Evolutionary conservation across 23 tunicate species (phyloP).

Genomic region (Clavelina lepadiformis): DNA sequence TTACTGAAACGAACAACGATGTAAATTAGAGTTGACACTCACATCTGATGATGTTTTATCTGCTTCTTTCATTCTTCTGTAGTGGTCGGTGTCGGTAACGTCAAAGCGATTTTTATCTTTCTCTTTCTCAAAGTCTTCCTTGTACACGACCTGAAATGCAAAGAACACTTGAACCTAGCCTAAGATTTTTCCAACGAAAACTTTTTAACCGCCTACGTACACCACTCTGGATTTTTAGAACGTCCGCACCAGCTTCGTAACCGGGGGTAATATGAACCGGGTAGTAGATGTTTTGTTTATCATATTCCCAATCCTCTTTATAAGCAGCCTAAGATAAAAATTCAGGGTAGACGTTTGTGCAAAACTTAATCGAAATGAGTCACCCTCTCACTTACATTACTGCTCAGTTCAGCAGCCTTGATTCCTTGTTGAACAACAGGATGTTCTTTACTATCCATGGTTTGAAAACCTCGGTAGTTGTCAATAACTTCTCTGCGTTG

Average conservation of each 20-base stretch:
- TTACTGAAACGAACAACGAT: too few species aligned
- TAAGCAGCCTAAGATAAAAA: conserved; percentile 44
- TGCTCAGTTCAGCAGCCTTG: conserved; percentile 88
- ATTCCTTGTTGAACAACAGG: conserved; percentile 96
- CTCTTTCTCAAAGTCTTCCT: conserved; percentile 41
- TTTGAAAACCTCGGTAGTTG: conserved; percentile 85
- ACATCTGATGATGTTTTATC: conserved; percentile 54
- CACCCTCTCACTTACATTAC: too few species aligned
- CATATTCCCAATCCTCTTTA: conserved; percentile 91
- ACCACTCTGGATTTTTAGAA: conserved; percentile 73
- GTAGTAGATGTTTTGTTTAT: conserved; percentile 70
- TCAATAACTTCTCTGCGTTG: conserved; percentile 56
- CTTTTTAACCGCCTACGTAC: too few species aligned
- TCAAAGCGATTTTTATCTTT: conserved; percentile 42
- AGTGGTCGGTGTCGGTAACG: conserved; percentile 64
- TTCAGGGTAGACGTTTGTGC: too few species aligned
- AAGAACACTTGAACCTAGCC: too few species aligned
- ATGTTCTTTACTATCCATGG: conserved; percentile 93
- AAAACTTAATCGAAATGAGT: too few species aligned
- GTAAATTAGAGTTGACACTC: too few species aligned
- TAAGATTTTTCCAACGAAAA: too few species aligned
- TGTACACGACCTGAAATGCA: conserved; percentile 56
- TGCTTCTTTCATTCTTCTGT: conserved; percentile 46
- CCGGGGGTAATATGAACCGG: conserved; percentile 97
- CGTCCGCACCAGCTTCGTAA: conserved; percentile 75